Evolutionary conservation across 2,113 vertebrate genomes (phyloP), one percentile per base, ranked within the genome.

Genomic region (Aythya baeri): DNA sequence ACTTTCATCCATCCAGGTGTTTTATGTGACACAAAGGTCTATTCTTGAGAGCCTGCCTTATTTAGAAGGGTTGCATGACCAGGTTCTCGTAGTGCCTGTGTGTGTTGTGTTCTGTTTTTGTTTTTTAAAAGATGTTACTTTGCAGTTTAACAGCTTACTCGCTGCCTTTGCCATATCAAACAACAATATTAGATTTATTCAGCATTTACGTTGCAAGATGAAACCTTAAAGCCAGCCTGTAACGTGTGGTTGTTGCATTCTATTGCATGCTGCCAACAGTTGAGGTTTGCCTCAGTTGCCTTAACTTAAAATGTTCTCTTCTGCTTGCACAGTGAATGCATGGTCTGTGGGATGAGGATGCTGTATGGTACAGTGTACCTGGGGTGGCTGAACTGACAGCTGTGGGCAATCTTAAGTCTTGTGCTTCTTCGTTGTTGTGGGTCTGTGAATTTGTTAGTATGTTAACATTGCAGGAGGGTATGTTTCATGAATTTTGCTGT

Each of bases 281-380:
- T 34, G 49, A 57, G 27, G 25, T 49, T 79, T 73, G 13, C 43
- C 9, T 76, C 6, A 6, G 18, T 63, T 73, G 22, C 3, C 3
- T 62, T 78, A 29, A 27, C 8, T 46, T 34, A 17, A 68, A 68
- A 6, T 17, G 20, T 5, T 72, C 7, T 44, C 17, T 65, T 44
- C 18, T 65, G 2, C 20, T 86, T 54, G 27, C 15, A 10, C 13
- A 6, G 3, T 25, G 29, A 44, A 9, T 1, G 0, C 7, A 5
- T 26, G 4, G 27, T 27, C 41, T 83, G 34, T 38, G 66, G 50
- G 38, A 32, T 61, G 34, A 54, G 58, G 52, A 6, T 14, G 0
- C 21, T 18, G 1, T 0, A 0, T 58, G 58, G 32, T 58, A 36
- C 5, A 1, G 12, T 62, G 41, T 49, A 2, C 0, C 44, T 58